Percentiles rank a stretch among this genome's conserved stretches.
phyloP scores from a whole-genome alignment of 1,140 invertebrate genomes.

The Heliconius hewitsoni region DNA sequence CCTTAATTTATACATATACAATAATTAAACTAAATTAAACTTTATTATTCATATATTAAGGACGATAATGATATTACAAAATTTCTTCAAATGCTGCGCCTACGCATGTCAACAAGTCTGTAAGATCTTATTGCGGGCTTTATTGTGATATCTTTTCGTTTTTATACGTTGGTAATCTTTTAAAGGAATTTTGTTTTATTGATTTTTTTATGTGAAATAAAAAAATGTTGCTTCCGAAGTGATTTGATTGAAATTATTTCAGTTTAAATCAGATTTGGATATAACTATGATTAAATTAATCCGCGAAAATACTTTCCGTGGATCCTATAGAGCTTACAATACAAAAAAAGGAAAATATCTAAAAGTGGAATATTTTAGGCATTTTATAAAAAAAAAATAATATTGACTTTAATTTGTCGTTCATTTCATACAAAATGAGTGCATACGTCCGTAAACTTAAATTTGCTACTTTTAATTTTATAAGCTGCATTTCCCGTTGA shows the following conservation, averaged over 20 bases:
- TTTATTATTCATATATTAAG: neutral
- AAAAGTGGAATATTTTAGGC: too few relatives aligned
- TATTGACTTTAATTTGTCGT: too few relatives aligned
- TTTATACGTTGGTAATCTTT: constrained; percentile 22
- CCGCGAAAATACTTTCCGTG: too few relatives aligned
- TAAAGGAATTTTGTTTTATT: constrained; percentile 24
- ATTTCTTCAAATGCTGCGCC: constrained; percentile 41
- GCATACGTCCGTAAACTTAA: too few relatives aligned
- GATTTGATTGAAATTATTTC: neutral
- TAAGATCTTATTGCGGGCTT: constrained; percentile 53
- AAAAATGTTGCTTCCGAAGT: neutral
- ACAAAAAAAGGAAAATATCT: too few relatives aligned
- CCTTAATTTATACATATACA: neutral
- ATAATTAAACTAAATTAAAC: neutral
- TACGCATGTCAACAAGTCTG: constrained; percentile 61
- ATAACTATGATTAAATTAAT: neutral
- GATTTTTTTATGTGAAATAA: constrained; percentile 7
- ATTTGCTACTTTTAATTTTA: too few relatives aligned
- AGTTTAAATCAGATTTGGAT: neutral
- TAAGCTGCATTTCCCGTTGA: too few relatives aligned
- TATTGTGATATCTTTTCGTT: constrained; percentile 45
- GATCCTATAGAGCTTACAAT: too few relatives aligned
- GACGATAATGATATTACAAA: neutral
- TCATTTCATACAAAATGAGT: too few relatives aligned
- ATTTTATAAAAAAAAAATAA: too few relatives aligned